phyloP scores from a whole-genome alignment of 1,140 invertebrate species.

The Apis laboriosa region DNA sequence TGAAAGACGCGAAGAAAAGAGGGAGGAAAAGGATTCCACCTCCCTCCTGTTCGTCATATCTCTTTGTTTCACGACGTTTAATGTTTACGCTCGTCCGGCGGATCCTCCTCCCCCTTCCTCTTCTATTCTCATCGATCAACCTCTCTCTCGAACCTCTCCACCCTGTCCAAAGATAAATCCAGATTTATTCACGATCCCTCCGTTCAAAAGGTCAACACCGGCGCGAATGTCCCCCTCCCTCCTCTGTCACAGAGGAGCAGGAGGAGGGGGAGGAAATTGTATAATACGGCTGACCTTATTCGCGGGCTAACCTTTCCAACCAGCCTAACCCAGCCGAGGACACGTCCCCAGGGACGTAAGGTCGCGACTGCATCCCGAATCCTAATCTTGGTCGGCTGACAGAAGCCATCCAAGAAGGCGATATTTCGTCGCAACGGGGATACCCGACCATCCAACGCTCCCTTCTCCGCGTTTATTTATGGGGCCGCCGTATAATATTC shows the following conservation, averaged over 20 bases:
- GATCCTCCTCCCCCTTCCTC: background rate
- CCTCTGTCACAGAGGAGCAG: background rate
- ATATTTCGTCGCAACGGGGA: slow-evolving; percentile 72
- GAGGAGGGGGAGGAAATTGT: slow-evolving; percentile 46
- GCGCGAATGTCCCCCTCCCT: slow-evolving; percentile 8
- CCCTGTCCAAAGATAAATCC: slow-evolving; percentile 39
- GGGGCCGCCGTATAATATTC: slow-evolving; percentile 60
- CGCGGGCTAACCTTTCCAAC: slow-evolving; percentile 38
- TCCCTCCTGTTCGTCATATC: background rate
- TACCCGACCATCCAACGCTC: slow-evolving; percentile 9
- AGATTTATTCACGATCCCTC: slow-evolving; percentile 69
- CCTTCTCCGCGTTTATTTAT: slow-evolving; percentile 69
- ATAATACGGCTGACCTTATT: slow-evolving; percentile 55
- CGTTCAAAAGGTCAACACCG: slow-evolving; percentile 35
- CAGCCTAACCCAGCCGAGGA: slow-evolving; percentile 23
- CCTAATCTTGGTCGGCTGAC: slow-evolving; percentile 64
- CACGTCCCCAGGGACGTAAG: slow-evolving; percentile 29
- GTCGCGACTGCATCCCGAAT: slow-evolving; percentile 69
- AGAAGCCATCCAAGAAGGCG: slow-evolving; percentile 60
- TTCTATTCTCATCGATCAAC: slow-evolving; percentile 26
- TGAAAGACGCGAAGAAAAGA: background rate
- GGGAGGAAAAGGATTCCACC: background rate
- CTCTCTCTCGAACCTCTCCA: background rate
- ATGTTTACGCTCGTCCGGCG: background rate
- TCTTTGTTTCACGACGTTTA: background rate